Evolutionary conservation across 2,888 invertebrate genomes (phyloP).

Genomic region (Acronicta alni): DNA sequence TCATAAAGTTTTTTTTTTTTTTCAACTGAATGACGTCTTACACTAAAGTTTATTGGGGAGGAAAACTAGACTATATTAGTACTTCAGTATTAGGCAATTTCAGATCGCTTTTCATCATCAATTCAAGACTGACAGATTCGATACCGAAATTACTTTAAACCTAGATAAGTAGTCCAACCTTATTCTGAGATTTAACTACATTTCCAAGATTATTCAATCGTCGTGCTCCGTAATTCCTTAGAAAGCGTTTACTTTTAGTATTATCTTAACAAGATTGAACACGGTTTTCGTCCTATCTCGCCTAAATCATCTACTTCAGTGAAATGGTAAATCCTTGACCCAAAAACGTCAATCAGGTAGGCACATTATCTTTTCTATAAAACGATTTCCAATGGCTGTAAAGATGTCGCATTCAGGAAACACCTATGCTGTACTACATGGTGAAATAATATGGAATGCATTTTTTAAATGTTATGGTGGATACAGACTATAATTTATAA

Average conservation of each 20-base stretch:
- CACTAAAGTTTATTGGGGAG: too few relatives aligned
- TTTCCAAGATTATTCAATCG: conserved; percentile 14
- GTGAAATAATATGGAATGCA: too few relatives aligned
- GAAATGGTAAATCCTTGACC: conserved; percentile 33
- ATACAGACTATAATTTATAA: too few relatives aligned
- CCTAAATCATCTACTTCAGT: conserved; percentile 7
- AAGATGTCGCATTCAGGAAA: too few relatives aligned
- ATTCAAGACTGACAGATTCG: neutral
- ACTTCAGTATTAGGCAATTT: neutral
- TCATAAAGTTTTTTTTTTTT: too few relatives aligned
- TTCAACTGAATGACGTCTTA: too few relatives aligned
- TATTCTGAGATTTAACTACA: conserved; percentile 6
- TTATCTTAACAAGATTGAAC: conserved; percentile 35
- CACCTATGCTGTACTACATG: too few relatives aligned
- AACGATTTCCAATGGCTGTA: conserved; percentile 9
- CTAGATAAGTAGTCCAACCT: neutral
- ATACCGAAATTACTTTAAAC: neutral
- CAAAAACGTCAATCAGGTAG: conserved; percentile 24
- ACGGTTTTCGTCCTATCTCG: conserved; percentile 9
- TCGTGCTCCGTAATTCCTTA: conserved; percentile 14
- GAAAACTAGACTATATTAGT: neutral
- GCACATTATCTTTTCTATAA: conserved; percentile 18
- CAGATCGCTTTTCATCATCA: conserved; percentile 3
- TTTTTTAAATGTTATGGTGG: too few relatives aligned
- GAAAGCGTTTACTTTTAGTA: conserved; percentile 11